A percentile compares a stretch with the other conserved stretches of the same genome.
phyloP scores from a whole-genome alignment of 2,888 invertebrate genomes.

The Agrilus mali region DNA sequence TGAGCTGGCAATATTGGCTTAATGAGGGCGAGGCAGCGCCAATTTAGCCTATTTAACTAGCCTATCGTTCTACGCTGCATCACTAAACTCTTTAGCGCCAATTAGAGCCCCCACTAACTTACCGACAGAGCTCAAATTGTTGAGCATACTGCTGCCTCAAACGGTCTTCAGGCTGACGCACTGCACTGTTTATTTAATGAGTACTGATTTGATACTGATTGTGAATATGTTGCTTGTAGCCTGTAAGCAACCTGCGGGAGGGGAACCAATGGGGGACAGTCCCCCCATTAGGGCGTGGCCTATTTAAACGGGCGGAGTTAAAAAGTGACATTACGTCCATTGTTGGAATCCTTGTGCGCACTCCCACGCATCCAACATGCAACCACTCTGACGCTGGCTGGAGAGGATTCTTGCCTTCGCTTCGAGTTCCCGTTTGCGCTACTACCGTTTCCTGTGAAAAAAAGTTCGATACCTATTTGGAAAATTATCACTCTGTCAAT shows the following conservation, averaged over 20 bases:
- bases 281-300: slow-evolving; percentile 23
- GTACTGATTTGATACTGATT: slow-evolving; percentile 39
- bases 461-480: no score
- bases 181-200: slow-evolving; percentile 40
- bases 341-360: slow-evolving; percentile 9
- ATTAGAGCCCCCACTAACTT: slow-evolving; percentile 36
- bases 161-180: slow-evolving; percentile 25
- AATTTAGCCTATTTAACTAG: slow-evolving; percentile 37
- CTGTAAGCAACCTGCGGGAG: slow-evolving; percentile 27
- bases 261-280: slow-evolving; percentile 27
- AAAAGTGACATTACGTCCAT: slow-evolving; percentile 14
- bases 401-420: no score
- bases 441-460: no score
- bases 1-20: slow-evolving; percentile 32
- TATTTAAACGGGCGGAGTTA: slow-evolving; percentile 19
- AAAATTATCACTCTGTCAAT: no score
- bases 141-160: slow-evolving; percentile 28
- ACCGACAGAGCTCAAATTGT: slow-evolving; percentile 35
- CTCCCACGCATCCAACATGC: no score
- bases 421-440: no score
- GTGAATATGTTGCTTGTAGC: slow-evolving; percentile 34
- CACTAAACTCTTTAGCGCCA: slow-evolving; percentile 36
- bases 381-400: no score
- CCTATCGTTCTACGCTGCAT: slow-evolving; percentile 36
- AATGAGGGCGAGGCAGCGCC: slow-evolving; percentile 37